phyloP scores from a whole-genome alignment of 2,113 vertebrate species.

The Tenebrosternarchus preto region DNA sequence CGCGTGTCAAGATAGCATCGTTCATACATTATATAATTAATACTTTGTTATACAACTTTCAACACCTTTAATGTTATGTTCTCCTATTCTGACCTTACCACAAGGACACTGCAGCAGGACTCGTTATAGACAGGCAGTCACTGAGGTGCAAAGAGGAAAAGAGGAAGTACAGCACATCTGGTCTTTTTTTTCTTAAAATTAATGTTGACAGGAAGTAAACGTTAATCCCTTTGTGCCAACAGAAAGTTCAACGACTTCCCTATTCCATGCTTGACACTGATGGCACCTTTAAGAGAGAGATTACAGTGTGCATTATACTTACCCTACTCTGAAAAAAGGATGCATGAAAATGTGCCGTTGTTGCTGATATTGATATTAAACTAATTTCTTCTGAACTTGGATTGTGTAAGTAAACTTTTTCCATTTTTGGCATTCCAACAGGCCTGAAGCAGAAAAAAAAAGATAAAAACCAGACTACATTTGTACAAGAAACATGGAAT shows the following conservation, averaged over 20 bases:
- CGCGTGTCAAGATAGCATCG: neutral
- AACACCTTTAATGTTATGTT: neutral
- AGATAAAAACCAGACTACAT: neutral
- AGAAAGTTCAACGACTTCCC: neutral
- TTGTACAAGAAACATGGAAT: neutral
- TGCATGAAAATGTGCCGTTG: slow-evolving; percentile 98
- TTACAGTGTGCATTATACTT: slow-evolving; percentile 66
- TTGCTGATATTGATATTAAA: slow-evolving; percentile 99
- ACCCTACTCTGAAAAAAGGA: slow-evolving; percentile 99
- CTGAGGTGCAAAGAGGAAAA: slow-evolving; percentile 20
- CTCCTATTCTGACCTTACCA: neutral
- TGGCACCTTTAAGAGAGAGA: neutral
- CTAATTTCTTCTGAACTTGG: slow-evolving; percentile 98
- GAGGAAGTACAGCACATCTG: slow-evolving; percentile 18
- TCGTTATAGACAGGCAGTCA: slow-evolving; percentile 3
- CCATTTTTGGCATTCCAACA: slow-evolving; percentile 99
- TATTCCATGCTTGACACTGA: neutral
- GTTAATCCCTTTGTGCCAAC: neutral
- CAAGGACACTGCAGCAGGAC: neutral
- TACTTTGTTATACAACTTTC: no score
- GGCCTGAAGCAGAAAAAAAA: slow-evolving; percentile 75
- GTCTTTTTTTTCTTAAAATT: neutral
- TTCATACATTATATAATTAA: neutral
- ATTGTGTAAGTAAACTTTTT: slow-evolving; percentile 99
- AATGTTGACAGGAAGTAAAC: slow-evolving; percentile 40